phyloP scores from a whole-genome alignment of 2,888 invertebrate genomes.

The Nipponacmea schrenckii region DNA sequence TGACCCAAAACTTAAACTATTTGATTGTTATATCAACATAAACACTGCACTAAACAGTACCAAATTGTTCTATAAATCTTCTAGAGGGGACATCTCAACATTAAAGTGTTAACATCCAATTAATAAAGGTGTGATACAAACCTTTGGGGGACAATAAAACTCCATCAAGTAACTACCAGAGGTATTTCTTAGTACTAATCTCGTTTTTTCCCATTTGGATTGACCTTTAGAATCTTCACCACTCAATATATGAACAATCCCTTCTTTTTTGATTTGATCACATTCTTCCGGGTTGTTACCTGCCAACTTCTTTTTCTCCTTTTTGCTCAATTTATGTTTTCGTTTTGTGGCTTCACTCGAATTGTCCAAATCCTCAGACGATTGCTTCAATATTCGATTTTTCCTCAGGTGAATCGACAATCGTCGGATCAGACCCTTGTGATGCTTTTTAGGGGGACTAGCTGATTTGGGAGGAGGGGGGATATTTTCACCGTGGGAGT shows the following conservation, averaged over 20 bases:
- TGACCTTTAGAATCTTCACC: slow-evolving; percentile 83
- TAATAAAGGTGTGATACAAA: slow-evolving; percentile 45
- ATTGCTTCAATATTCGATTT: slow-evolving; percentile 81
- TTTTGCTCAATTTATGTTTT: slow-evolving; percentile 44
- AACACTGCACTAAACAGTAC: no score
- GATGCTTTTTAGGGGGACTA: slow-evolving; percentile 36
- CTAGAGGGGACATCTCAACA: no score
- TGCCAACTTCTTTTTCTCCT: slow-evolving; percentile 37
- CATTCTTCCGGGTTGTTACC: slow-evolving; percentile 31
- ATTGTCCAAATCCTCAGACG: slow-evolving; percentile 86
- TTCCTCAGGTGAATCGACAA: slow-evolving; percentile 89
- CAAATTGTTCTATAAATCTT: no score
- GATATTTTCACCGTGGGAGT: slow-evolving; percentile 24
- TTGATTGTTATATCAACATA: no score
- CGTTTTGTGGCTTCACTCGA: slow-evolving; percentile 46
- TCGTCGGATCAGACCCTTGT: slow-evolving; percentile 79
- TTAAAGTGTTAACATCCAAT: no score
- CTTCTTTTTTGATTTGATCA: slow-evolving; percentile 77
- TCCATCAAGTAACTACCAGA: slow-evolving; percentile 92
- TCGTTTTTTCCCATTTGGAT: slow-evolving; percentile 93
- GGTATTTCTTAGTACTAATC: slow-evolving; percentile 89
- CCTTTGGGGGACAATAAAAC: slow-evolving; percentile 93
- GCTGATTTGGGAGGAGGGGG: slow-evolving; percentile 25
- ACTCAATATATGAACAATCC: slow-evolving; percentile 89
- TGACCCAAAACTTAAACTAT: no score